Base-by-base conservation (phyloP, 2,113 vertebrate genomes). In the Marmota flaviventris region DNA sequence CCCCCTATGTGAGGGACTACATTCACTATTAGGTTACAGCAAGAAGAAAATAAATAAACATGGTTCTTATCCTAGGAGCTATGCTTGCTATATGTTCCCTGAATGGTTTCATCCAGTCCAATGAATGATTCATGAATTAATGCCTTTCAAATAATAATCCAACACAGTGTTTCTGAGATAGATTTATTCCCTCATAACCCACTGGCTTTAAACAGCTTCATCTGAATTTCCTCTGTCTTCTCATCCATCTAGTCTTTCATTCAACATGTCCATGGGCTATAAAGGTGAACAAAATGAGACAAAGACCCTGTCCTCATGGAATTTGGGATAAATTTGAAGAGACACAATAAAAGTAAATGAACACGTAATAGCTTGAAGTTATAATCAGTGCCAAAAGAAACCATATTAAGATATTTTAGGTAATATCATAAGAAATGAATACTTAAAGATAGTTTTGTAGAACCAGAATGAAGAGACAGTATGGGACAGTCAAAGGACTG, bases 381-480 rank as follows among this genome's bases (percentile, higher is more conserved):
- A 25, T 70, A 53, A 67, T 61, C 84, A 79, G 24, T 84, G 13
- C 11, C 20, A n/a, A 42, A 73, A 65, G n/a, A 63, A 91, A 63
- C 17, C 25, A 61, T 76, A 53, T 25, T 72, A 53, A 75, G 37
- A 69, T 81, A 91, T 51, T 61, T 75, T 89, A 61, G 27, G 56
- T 34, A 67, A 8, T 61, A 3, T 75, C 1, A 13, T 65, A 82
- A 77, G 11, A 2, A 89, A 76, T 27, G 24, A 25, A 2, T 39
- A 13, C 4, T 56, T 70, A 78, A 84, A 56, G 42, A 75, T 75
- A 34, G 67, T 84, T 93, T 24, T 63, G 91, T 91, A 76, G 58
- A 34, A 85, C 22, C 20, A 93, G 83, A 88, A 88, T 75, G 63
- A 93, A 94, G 13, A 91, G 29, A 91, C 24, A 6, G 32, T 85